These are phyloP conservation scores for Aptenodytes forsteri DNA, from an alignment of 2,113 vertebrate genomes.

Conservation along the genomic window DNA sequence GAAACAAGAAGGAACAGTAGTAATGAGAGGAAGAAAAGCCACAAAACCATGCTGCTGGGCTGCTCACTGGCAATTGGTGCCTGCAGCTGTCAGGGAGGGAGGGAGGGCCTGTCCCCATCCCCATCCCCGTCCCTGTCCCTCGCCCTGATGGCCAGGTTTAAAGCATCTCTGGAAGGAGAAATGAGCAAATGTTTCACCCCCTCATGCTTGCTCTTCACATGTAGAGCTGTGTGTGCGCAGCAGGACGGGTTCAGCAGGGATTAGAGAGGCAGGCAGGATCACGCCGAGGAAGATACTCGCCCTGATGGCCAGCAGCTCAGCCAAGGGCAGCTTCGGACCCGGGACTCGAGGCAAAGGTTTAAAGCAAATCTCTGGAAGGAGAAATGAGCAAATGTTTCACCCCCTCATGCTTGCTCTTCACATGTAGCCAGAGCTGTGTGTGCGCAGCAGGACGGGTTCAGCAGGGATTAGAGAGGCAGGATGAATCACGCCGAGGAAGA, in stretches of 20 bases:
- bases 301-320: background rate
- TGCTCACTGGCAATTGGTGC: slow-evolving; percentile 53
- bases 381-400: background rate
- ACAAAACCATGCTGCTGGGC: background rate
- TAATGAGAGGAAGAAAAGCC: slow-evolving; percentile 54
- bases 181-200: no score
- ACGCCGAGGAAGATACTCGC: no score
- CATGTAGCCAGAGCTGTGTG: background rate
- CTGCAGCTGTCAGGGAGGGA: slow-evolving; percentile 53
- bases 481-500: background rate
- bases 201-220: no score
- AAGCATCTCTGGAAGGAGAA: no score
- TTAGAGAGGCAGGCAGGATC: no score
- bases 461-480: background rate
- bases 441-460: background rate
- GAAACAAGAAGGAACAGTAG: slow-evolving; percentile 56
- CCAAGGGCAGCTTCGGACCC: background rate
- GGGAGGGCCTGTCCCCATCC: background rate
- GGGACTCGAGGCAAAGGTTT: background rate
- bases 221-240: no score
- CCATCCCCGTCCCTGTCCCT: background rate
- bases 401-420: background rate
- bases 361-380: background rate
- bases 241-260: no score
- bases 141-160: background rate